These are phyloP conservation scores for Cricetomys ansorgei DNA, from an alignment of 2,113 vertebrate species.

Conservation along the genomic window DNA sequence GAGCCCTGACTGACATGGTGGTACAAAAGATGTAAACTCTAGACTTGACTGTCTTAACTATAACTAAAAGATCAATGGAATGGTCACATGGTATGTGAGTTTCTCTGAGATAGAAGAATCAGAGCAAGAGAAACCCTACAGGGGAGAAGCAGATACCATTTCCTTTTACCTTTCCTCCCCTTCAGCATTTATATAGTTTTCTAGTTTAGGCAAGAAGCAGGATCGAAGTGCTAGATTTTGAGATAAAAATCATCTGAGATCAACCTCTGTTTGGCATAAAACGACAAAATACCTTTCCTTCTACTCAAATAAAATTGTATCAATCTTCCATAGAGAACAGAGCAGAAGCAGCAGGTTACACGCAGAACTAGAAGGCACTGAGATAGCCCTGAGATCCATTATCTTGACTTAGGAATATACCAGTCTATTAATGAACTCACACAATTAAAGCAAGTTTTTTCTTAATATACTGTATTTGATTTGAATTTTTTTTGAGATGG, in stretches of 20 bases:
- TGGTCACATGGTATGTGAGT: not conserved
- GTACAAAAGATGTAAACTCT: not conserved
- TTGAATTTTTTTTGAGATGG: not conserved
- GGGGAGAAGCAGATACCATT: not conserved
- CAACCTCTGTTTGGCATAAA: not conserved
- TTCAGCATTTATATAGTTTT: conserved; percentile 16
- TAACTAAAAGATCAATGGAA: not conserved
- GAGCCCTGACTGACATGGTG: not conserved
- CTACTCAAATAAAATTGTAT: not conserved
- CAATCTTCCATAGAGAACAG: not conserved
- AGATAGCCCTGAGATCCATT: not conserved
- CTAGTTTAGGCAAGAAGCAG: not conserved
- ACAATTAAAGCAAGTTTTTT: not conserved
- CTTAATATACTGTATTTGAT: not conserved
- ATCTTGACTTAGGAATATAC: not conserved
- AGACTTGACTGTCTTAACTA: not conserved
- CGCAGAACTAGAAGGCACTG: not conserved
- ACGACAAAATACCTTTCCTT: not conserved
- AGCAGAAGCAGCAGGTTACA: conserved; percentile 5
- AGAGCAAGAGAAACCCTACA: not conserved
- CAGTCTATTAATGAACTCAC: not conserved
- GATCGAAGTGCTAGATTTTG: conserved; percentile 13
- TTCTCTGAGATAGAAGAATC: not conserved
- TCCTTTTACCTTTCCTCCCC: not conserved
- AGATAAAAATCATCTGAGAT: conserved; percentile 1